Base-by-base conservation (phyloP, 37 sponge, comb jelly and placozoan genomes). In the Spongia lamella region DNA sequence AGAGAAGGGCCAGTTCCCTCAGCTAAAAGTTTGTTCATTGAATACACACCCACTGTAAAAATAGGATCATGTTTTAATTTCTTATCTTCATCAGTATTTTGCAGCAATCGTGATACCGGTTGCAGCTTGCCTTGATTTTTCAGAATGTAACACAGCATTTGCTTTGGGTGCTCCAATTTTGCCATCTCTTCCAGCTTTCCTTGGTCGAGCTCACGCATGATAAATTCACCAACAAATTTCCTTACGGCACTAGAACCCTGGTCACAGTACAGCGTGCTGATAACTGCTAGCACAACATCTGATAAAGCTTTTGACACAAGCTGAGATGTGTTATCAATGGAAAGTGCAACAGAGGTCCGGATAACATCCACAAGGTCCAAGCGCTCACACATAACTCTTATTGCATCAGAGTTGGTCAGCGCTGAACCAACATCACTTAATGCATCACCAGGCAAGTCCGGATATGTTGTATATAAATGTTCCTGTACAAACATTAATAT, bases 31-130 rank as follows among this genome's bases (percentile, higher is more conserved):
- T 37, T 16, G 24, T 83, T 63, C 17, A 87, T 90, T 2, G 93
- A 92, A 50, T 64, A 92, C 20, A 92, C 83, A 21, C 84, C 94
- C 14, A 95, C 90, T 27, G 75, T 72, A 83, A 89, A 95, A 14
- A 90, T 77, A 37, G 96, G 87, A 31, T 86, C 78, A 35, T 92
- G 86, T 5, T 93, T 85, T 11, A 74, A 76, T 13, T 43, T 9
- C 47, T 43, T 43, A 9, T 43, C 47, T 54, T 93, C 43, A 16
- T 93, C 96, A 32, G 63, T 92, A 73, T 95, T 93, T 34, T 77
- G 77, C 36, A 95, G 26, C 13, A 95, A 72, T 56, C 84, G 51
- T 16, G 87, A 60, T 36, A 34, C 63, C 2, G 90, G 87, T 27
- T 47, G n/a, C 9, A 72, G 80, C 72, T 34, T 36, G 0, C 68